Evolutionary conservation across 2,113 vertebrate species (phyloP).

Genomic region (Neogobius melanostomus): DNA sequence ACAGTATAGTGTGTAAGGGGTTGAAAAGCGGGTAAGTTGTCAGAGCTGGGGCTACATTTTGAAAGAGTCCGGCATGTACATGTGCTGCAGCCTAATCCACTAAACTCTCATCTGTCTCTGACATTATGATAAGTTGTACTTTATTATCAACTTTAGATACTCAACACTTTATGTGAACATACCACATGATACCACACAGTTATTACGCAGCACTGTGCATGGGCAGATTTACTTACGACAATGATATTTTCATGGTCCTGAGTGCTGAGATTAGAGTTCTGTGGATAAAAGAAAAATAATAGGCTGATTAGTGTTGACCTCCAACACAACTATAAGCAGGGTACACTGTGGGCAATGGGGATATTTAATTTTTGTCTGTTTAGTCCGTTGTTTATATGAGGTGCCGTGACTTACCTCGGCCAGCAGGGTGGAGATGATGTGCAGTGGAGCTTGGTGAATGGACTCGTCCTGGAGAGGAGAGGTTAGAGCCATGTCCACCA

Average conservation of each 20-base stretch:
- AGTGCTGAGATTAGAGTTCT: conserved; percentile 94
- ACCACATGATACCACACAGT: neutral
- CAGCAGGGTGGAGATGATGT: conserved; percentile 98
- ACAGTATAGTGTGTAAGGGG: no score
- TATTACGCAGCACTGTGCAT: neutral
- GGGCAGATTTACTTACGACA: conserved; percentile 83
- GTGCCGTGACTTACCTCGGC: conserved; percentile 83
- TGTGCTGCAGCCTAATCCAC: no score
- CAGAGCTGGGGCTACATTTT: no score
- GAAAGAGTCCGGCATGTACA: no score
- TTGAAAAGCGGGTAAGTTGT: no score
- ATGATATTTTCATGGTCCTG: conserved; percentile 99
- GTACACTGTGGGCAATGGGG: no score
- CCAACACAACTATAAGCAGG: neutral
- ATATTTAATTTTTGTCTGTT: neutral
- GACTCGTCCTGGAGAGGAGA: conserved; percentile 97
- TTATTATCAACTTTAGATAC: neutral
- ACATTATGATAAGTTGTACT: neutral
- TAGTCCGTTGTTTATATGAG: neutral
- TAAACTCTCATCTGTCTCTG: neutral
- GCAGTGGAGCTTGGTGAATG: conserved; percentile 95
- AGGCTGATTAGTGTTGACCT: neutral
- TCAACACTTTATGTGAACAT: neutral
- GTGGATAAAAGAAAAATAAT: conserved; percentile 14
- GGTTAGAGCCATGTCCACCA: conserved; percentile 96